Evolutionary conservation across 2,797 vertebrate species (phyloP), one percentile per base, ranked within the genome.

Genomic region (Schizopygopsis malacanthus): DNA sequence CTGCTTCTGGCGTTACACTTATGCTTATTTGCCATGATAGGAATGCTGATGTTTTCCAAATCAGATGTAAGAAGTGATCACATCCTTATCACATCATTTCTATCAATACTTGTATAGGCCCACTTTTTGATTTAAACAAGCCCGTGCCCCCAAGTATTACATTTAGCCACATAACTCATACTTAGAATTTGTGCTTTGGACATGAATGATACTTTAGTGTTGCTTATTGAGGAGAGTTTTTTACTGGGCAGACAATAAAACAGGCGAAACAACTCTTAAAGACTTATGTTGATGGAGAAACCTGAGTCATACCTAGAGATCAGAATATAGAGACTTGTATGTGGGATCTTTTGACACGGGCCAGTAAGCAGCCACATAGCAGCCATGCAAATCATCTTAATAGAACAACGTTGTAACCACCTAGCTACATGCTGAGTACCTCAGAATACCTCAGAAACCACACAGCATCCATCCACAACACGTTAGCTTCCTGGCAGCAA

Each of bases 11-110:
- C 94, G 0, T 89, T 99, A 33, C 98, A 99, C 85, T 95, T 99
- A 86, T 96, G 95, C 63, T 92, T 99, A 78, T 99, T 99, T 89
- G 97, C 98, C 13, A 96, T 98, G 97, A 95, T 98, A 4, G 98
- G 97, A 63, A 98, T 99, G 97, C 92, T 99, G 93, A 94, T 99
- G 71, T 99, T 99, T 88, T 92, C 96, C 22, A 96, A 95, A 71
- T 94, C 94, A 52, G 96, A 97, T 93, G 98, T 98, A 91, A 95
- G 83, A 56, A 61, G 4, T 22, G 1, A 52, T 80, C 9, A 65
- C 13, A 69, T 2, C 71, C 25, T 52, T 61, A 37, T 65, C 5
- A 39, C 52, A 7, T 47, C 4, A 16, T 54, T 33, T 41, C 10
- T 33, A 10, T 52, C 1, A 12, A 52, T 20, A 67, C 39, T 15